Conservation (phyloP, 2,113 vertebrate genomes). For the Elgaria multicarinata region DNA sequence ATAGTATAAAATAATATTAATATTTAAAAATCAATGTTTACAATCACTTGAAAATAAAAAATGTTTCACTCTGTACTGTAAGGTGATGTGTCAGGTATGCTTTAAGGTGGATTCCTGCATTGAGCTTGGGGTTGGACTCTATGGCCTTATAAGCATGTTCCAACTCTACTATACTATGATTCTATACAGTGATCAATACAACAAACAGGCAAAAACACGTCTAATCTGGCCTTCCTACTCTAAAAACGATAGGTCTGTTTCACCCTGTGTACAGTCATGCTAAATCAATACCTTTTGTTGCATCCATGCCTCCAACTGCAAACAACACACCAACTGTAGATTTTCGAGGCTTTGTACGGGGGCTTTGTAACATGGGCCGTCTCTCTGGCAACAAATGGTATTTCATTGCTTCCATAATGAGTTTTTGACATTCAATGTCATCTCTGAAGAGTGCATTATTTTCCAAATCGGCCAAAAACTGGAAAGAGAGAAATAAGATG, state of each 20-base stretch:
- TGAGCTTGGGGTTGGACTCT: no score
- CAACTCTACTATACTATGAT: no score
- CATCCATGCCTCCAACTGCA: constrained; percentile 97
- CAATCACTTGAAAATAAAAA: background rate
- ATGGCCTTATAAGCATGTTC: no score
- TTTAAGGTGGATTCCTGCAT: no score
- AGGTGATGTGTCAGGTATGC: no score
- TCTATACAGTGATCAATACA: no score
- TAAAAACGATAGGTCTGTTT: background rate
- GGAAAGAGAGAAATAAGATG: constrained; percentile 47
- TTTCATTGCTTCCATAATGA: constrained; percentile 99
- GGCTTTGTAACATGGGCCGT: constrained; percentile 93
- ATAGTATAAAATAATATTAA: constrained; percentile 30
- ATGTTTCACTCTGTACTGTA: background rate
- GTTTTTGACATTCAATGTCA: constrained; percentile 96
- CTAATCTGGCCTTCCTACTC: background rate
- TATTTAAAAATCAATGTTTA: background rate
- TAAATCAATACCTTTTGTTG: constrained; percentile 86
- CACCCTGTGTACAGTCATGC: background rate
- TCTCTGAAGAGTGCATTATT: constrained; percentile 90
- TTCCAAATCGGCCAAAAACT: constrained; percentile 98
- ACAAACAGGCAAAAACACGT: background rate
- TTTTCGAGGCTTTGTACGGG: constrained; percentile 94
- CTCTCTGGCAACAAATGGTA: constrained; percentile 96
- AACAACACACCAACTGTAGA: constrained; percentile 96